phyloP scores from a whole-genome alignment of 2,888 invertebrate species.

The Tetragonisca angustula region DNA sequence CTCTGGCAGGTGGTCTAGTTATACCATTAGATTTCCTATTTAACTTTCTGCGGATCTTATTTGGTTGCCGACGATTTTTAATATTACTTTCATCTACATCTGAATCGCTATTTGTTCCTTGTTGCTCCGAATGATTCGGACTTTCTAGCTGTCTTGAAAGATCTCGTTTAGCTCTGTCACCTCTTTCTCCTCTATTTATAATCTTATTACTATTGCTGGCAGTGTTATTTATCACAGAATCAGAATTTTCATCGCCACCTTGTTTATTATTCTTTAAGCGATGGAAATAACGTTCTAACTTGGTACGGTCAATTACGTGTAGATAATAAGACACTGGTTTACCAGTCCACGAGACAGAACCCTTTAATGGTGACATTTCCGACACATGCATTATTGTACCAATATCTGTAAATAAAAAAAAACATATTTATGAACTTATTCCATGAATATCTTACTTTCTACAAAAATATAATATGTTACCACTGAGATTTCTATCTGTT shows the following conservation, averaged over 20 bases:
- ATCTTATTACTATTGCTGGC: constrained; percentile 82
- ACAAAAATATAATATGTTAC: constrained; percentile 81
- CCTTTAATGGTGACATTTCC: constrained; percentile 97
- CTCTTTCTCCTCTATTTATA: constrained; percentile 77
- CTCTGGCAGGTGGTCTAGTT: constrained; percentile 72
- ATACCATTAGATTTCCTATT: constrained; percentile 78
- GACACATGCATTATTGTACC: constrained; percentile 99
- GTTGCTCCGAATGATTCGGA: constrained; percentile 82
- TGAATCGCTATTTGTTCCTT: constrained; percentile 81
- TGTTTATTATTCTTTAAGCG: constrained; percentile 91
- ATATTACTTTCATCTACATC: constrained; percentile 78
- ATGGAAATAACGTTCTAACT: constrained; percentile 98
- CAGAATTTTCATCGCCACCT: constrained; percentile 82
- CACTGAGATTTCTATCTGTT: constrained; percentile 98
- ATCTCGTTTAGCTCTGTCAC: constrained; percentile 85
- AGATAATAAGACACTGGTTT: constrained; percentile 99
- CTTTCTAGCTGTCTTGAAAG: constrained; percentile 85
- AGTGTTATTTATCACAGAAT: constrained; percentile 84
- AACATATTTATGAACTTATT: neutral
- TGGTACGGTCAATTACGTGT: constrained; percentile 98
- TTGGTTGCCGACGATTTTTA: constrained; percentile 78
- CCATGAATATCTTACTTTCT: neutral
- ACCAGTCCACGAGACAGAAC: constrained; percentile 99
- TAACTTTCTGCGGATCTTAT: constrained; percentile 80
- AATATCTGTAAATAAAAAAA: constrained; percentile 88